Evolutionary conservation across 2,113 vertebrate genomes (phyloP), one percentile per base, ranked within the genome.

Genomic region (Typhlomys cinereus): DNA sequence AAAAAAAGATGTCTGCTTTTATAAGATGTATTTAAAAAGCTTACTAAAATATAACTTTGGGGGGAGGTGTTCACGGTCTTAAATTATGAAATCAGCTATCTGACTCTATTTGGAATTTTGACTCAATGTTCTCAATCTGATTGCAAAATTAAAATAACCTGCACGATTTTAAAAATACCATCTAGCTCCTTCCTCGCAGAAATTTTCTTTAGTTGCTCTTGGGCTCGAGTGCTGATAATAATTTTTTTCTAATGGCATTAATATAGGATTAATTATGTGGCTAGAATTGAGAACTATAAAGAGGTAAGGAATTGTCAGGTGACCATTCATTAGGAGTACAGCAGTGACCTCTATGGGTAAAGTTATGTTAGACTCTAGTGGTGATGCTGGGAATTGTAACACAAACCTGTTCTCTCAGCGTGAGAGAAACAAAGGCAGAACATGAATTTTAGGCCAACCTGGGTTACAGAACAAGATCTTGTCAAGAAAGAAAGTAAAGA

Each of bases 61-160:
- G 57, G n/a, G 29, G 2, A 66, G 91, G 78, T 82, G n/a, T n/a
- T n/a, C 34, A 87, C 3, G 88, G 12, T 52, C 73, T 89, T 94
- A 21, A 25, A 29, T 87, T 84, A 81, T 23, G 46, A 92, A 17
- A 62, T 87, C n/a, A 78, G 67, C 48, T 71, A 57, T 10, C 31
- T 71, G 79, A 67, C 48, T 96, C 62, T 18, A 76, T 48, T 36
- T 91, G 50, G 29, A 94, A 95, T 80, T 84, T 17, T 89, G 87
- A 36, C 7, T 94, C 34, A 85, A 73, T 91, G 36, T 82, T 94
- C 78, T 93, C 41, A 95, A 69, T 7, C 27, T 62, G n/a, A 29
- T 25, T 85, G 11, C 50, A 91, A 81, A 90, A 85, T 74, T 85
- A 95, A 91, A 92, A 81, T 71, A 81, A 81, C 34, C 20, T 54